Evolutionary conservation across 2,888 invertebrate genomes (phyloP).

Genomic region (Drosophila fulvimacula): DNA sequence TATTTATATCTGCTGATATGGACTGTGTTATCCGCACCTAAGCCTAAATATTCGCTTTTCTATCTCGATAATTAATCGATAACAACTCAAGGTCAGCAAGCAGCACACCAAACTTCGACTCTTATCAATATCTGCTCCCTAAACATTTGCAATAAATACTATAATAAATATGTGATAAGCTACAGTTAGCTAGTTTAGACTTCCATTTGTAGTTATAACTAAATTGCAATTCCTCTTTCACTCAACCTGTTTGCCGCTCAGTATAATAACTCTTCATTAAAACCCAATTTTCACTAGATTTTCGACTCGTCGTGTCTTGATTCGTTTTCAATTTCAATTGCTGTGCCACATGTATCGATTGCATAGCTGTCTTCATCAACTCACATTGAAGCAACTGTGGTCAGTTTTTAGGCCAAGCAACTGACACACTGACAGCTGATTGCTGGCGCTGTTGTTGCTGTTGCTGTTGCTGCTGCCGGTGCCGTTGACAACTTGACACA

Average conservation of each 20-base stretch:
- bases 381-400: slow-evolving; percentile 50
- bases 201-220: not conserved
- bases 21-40: too few relatives aligned
- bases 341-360: slow-evolving; percentile 44
- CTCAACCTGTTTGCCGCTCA: not conserved
- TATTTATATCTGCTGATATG: too few relatives aligned
- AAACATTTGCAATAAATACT: not conserved
- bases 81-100: not conserved
- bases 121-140: not conserved
- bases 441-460: slow-evolving; percentile 46
- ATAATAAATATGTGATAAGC: not conserved
- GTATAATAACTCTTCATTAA: slow-evolving; percentile 9
- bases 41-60: too few relatives aligned
- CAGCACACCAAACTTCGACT: not conserved
- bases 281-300: slow-evolving; percentile 36
- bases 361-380: slow-evolving; percentile 63
- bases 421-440: slow-evolving; percentile 69
- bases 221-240: slow-evolving; percentile 8
- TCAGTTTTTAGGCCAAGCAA: slow-evolving; percentile 71
- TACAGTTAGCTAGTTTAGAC: not conserved
- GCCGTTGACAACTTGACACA: slow-evolving; percentile 74
- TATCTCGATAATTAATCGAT: not conserved
- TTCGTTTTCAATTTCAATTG: slow-evolving; percentile 47
- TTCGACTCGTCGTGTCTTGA: slow-evolving; percentile 26
- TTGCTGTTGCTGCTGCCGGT: slow-evolving; percentile 16